Conservation (phyloP, 2,113 vertebrate genomes). For the Tursiops truncatus region DNA sequence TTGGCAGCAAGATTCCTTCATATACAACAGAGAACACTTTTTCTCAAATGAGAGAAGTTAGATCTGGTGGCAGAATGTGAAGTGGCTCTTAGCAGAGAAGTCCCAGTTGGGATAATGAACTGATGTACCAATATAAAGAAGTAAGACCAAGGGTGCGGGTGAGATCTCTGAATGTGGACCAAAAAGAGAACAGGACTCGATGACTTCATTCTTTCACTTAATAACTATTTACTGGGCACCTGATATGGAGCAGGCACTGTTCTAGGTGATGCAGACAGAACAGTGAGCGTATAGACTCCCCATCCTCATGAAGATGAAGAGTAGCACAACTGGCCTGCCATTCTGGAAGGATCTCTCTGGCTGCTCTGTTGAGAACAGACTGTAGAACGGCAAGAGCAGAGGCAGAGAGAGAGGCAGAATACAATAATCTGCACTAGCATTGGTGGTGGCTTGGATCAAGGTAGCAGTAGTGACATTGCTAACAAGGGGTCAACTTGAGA, state of each 20-base stretch:
- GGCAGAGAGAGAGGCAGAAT: neutral
- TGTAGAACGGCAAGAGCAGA: neutral
- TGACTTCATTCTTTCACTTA: neutral
- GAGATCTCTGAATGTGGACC: neutral
- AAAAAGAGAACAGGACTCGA: neutral
- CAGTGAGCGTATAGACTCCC: neutral
- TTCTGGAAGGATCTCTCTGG: neutral
- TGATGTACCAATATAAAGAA: neutral
- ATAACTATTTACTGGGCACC: neutral
- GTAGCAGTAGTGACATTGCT: neutral
- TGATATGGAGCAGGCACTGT: neutral
- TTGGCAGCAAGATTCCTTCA: neutral
- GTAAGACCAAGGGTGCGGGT: neutral
- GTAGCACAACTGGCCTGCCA: neutral
- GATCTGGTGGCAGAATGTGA: neutral
- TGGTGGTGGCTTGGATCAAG: neutral
- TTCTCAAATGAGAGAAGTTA: neutral
- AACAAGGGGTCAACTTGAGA: neutral
- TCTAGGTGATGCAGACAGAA: neutral
- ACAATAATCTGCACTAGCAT: neutral
- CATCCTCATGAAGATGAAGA: neutral
- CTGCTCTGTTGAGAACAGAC: neutral
- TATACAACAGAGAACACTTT: neutral
- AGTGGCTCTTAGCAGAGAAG: neutral
- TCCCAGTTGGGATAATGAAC: neutral